phyloP scores from a whole-genome alignment of 2,113 vertebrate species.

The Nothoprocta pentlandii region DNA sequence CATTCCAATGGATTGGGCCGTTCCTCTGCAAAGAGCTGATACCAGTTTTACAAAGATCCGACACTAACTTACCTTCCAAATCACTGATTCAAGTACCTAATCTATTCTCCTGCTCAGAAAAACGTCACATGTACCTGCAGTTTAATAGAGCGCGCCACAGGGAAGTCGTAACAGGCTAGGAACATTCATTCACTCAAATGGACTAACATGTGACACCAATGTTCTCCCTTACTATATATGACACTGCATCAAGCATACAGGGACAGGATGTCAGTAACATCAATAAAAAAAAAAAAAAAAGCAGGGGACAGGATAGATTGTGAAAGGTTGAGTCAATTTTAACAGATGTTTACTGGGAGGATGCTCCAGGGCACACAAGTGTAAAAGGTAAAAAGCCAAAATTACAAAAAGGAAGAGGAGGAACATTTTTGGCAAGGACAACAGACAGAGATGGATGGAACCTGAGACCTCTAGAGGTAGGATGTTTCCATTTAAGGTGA shows the following conservation, averaged over 20 bases:
- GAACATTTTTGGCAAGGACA: not conserved
- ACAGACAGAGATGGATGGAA: not conserved
- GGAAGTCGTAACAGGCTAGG: not conserved
- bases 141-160: accelerated
- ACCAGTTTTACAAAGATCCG: not conserved
- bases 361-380: not conserved
- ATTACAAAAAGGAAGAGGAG: not conserved
- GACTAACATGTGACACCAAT: not conserved
- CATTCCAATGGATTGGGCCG: not conserved
- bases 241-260: accelerated
- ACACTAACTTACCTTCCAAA: not conserved
- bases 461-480: not conserved
- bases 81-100: not conserved
- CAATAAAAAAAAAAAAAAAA: not conserved
- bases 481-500: not conserved
- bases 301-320: not conserved
- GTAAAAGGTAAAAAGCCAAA: not conserved
- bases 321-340: not conserved
- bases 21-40: not conserved
- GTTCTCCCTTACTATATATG: not conserved
- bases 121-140: accelerated
- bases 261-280: not conserved
- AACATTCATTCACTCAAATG: not conserved
- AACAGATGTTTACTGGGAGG: not conserved
- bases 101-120: not conserved